Conservation (phyloP, 2,797 vertebrate genomes). For the Lophius americanus region DNA sequence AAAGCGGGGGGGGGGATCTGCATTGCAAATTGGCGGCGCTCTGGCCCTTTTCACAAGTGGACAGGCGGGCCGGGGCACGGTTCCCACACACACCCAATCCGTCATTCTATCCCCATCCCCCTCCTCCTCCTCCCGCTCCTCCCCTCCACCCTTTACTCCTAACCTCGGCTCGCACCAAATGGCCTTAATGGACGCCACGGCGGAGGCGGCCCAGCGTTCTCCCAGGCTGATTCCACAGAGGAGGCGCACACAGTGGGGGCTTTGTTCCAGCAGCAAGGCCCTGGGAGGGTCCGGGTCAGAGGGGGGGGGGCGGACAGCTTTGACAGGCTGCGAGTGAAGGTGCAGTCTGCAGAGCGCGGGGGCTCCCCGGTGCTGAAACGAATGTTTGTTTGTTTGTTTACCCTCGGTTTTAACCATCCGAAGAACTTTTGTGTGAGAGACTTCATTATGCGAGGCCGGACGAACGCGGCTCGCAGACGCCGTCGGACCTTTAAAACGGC, state of each 20-base stretch:
- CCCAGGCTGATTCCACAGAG: constrained; percentile 52
- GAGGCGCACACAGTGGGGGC: constrained; percentile 62
- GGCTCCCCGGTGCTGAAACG: not conserved
- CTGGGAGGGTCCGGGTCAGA: constrained; percentile 55
- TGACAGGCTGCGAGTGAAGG: constrained; percentile 61
- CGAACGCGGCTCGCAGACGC: constrained; percentile 23
- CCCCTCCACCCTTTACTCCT: constrained; percentile 21
- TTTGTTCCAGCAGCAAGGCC: constrained; percentile 64
- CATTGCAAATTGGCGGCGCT: constrained; percentile 75
- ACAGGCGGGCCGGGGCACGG: constrained; percentile 62
- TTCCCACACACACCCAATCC: constrained; percentile 78
- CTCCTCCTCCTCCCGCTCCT: constrained; percentile 6
- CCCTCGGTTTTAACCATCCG: constrained; percentile 8
- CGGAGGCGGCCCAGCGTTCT: constrained; percentile 45
- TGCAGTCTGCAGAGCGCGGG: constrained; percentile 30
- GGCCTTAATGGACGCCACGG: constrained; percentile 40
- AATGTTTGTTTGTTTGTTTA: constrained; percentile 63
- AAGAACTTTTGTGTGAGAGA: constrained; percentile 18
- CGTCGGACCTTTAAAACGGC: constrained; percentile 1
- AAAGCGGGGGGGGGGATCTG: constrained; percentile 51
- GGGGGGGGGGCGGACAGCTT: constrained; percentile 55
- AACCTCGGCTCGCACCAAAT: constrained; percentile 37
- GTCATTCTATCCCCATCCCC: constrained; percentile 34
- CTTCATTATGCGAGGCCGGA: constrained; percentile 16
- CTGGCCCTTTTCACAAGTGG: constrained; percentile 71